Conservation (phyloP, 2,797 vertebrate species). For the Myripristis jacobus region DNA sequence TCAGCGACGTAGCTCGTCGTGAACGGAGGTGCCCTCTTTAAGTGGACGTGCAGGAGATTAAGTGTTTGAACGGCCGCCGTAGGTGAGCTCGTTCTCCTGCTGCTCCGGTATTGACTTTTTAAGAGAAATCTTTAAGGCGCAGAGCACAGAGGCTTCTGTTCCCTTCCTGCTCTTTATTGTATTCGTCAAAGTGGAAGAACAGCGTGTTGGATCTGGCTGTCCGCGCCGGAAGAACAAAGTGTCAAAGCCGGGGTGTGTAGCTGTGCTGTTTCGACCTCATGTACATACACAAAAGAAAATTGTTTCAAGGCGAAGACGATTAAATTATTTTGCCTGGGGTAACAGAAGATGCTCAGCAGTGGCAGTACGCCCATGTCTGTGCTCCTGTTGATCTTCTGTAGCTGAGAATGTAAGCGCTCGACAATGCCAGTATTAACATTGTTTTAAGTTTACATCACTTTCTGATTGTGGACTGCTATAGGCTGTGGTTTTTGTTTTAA, state of each 20-base stretch:
- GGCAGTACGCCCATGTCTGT: conserved; percentile 25
- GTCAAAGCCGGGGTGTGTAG: conserved; percentile 42
- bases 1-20: conserved; percentile 43
- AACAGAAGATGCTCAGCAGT: conserved; percentile 9
- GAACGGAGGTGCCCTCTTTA: conserved; percentile 23
- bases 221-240: conserved; percentile 44
- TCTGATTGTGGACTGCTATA: conserved; percentile 5
- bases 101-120: conserved; percentile 12
- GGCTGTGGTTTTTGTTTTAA: conserved; percentile 18
- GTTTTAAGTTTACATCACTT: conserved; percentile 6
- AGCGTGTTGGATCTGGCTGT: conserved; percentile 26
- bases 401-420: conserved; percentile 22
- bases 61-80: conserved; percentile 4
- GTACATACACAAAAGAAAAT: conserved; percentile 37
- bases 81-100: conserved; percentile 32
- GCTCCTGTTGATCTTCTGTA: conserved; percentile 8
- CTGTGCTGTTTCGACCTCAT: conserved; percentile 44
- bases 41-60: conserved; percentile 3
- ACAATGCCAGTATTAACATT: neutral
- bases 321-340: conserved; percentile 37
- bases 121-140: conserved; percentile 4
- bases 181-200: conserved; percentile 26
- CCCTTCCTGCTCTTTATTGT: conserved; percentile 11
- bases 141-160: conserved; percentile 3
- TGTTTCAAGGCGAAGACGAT: conserved; percentile 54